Conservation (phyloP, 2,113 vertebrate species). For the Phaethon lepturus region DNA sequence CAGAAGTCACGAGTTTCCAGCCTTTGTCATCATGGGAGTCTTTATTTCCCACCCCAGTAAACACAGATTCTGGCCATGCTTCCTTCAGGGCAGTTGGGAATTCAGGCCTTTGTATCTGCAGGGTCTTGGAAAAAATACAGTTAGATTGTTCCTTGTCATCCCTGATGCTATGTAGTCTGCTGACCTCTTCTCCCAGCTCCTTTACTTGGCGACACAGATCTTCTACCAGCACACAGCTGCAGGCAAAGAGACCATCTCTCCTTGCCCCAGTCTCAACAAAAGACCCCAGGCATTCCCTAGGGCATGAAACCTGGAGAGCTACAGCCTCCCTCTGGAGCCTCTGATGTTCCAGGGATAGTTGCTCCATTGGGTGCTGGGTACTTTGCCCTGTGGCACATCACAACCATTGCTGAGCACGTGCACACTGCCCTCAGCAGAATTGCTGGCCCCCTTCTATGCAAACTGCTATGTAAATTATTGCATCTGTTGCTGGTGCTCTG, state of each 20-base stretch:
- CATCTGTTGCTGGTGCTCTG: background rate
- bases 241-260: background rate
- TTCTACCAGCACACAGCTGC: background rate
- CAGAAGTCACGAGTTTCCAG: background rate
- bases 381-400: background rate
- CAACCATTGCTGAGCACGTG: background rate
- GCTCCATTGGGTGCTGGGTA: background rate
- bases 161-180: background rate
- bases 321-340: background rate
- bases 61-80: background rate
- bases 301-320: background rate
- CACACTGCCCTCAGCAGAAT: background rate
- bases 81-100: background rate
- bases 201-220: background rate
- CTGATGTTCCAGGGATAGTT: background rate
- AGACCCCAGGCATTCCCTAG: background rate
- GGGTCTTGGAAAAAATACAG: background rate
- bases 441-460: too few species aligned
- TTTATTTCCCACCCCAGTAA: background rate
- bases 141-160: background rate
- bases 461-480: background rate
- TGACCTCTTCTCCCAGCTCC: background rate
- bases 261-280: background rate
- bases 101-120: background rate
- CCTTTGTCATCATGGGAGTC: background rate